Conservation (phyloP, 2,113 vertebrate genomes). For the Toxostoma redivivum region DNA sequence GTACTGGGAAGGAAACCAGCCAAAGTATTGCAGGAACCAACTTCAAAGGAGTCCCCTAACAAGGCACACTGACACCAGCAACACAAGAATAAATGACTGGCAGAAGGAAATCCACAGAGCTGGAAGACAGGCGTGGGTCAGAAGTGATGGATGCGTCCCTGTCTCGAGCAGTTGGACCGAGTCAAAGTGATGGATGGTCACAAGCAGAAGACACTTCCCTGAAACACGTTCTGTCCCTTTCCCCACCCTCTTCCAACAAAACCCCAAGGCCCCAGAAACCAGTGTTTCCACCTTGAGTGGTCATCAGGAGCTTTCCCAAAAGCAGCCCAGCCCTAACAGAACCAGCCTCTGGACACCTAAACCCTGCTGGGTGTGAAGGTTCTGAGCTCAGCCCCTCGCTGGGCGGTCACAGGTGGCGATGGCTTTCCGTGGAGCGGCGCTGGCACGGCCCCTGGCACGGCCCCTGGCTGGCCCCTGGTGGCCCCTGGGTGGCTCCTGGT, state of each 20-base stretch:
- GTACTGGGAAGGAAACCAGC: slow-evolving; percentile 54
- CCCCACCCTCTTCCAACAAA: slow-evolving; percentile 14
- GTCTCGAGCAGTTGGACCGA: neutral
- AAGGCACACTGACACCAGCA: slow-evolving; percentile 3
- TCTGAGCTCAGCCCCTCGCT: neutral
- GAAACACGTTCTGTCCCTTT: neutral
- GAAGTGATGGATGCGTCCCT: neutral
- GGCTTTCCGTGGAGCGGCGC: neutral
- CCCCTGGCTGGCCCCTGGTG: too few relatives aligned
- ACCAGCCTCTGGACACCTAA: neutral
- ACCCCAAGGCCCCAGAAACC: neutral
- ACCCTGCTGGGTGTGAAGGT: neutral
- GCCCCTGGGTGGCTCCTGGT: too few relatives aligned
- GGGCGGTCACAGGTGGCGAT: neutral
- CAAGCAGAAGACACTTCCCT: neutral
- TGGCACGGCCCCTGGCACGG: neutral
- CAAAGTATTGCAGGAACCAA: slow-evolving; percentile 26
- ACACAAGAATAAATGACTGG: neutral
- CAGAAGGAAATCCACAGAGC: slow-evolving; percentile 8
- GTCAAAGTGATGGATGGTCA: neutral
- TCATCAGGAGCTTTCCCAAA: neutral
- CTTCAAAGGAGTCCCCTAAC: slow-evolving; percentile 44
- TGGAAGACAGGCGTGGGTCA: neutral
- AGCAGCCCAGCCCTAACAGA: neutral
- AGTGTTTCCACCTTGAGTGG: neutral